Percentiles rank a stretch among this genome's conserved stretches.
Evolutionary conservation across 2,888 invertebrate species (phyloP).

Genomic region (Rhamnusium bicolor): DNA sequence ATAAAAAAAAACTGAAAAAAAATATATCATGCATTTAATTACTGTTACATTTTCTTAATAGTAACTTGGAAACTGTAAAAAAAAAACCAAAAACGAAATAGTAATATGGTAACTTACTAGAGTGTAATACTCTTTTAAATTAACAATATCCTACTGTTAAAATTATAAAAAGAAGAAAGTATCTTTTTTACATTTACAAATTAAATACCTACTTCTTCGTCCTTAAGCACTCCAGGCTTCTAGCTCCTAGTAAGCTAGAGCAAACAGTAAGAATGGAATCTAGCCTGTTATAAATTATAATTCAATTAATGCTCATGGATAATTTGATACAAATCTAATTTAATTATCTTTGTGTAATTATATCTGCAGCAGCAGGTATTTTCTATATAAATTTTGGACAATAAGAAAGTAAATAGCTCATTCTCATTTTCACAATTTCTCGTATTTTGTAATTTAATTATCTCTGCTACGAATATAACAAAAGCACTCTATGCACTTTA

Average conservation of each 20-base stretch:
- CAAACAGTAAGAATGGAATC: background rate
- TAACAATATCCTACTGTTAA: too few relatives aligned
- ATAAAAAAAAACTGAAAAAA: too few relatives aligned
- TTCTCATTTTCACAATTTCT: background rate
- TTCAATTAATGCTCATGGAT: background rate
- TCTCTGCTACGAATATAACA: background rate
- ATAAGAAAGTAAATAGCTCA: background rate
- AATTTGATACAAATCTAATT: conserved; percentile 1
- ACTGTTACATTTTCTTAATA: too few relatives aligned
- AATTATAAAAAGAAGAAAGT: too few relatives aligned
- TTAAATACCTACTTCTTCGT: too few relatives aligned
- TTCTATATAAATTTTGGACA: background rate
- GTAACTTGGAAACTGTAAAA: too few relatives aligned
- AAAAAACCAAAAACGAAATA: too few relatives aligned
- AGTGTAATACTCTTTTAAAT: too few relatives aligned
- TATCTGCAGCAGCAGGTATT: background rate
- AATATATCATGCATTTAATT: too few relatives aligned
- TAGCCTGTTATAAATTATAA: background rate
- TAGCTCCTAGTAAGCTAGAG: background rate
- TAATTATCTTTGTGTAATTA: background rate
- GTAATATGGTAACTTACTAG: too few relatives aligned
- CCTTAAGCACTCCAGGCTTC: too few relatives aligned
- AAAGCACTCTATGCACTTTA: background rate
- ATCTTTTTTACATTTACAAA: too few relatives aligned
- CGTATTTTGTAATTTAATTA: conserved; percentile 13